phyloP scores from a whole-genome alignment of 2,888 invertebrate species.

The Julus scandinavius region DNA sequence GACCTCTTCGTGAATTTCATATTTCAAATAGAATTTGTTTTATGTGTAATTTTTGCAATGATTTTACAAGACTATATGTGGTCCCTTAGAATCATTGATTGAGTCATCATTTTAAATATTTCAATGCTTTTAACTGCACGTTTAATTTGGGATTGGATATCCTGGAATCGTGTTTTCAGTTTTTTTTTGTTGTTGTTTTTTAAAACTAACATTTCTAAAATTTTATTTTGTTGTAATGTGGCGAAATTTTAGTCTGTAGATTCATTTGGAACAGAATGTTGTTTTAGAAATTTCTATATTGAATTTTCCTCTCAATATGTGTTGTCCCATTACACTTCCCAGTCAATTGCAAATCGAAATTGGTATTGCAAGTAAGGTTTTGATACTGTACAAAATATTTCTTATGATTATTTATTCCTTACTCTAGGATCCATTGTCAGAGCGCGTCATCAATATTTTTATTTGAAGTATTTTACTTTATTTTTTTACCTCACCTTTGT shows the following conservation, averaged over 20 bases:
- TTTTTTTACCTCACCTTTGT: conserved; percentile 10
- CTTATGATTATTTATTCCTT: conserved; percentile 29
- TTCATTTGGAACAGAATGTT: background rate
- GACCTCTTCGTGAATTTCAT: conserved; percentile 19
- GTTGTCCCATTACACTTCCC: background rate
- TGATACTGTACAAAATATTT: conserved; percentile 25
- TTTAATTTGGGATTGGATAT: background rate
- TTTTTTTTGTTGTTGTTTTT: background rate
- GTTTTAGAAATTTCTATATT: background rate
- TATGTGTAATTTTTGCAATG: background rate
- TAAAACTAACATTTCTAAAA: background rate
- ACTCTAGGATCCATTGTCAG: conserved; percentile 25
- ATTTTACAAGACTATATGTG: background rate
- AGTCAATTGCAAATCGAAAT: conserved; percentile 15
- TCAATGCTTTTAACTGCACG: background rate
- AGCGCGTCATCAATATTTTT: conserved; percentile 31
- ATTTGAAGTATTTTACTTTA: conserved; percentile 1
- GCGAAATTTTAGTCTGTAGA: background rate
- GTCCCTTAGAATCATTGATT: background rate
- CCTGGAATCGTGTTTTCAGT: background rate
- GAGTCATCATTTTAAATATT: background rate
- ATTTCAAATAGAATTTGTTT: background rate
- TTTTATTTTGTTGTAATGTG: background rate
- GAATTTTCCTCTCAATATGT: background rate
- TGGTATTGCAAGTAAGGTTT: background rate